phyloP scores from a whole-genome alignment of 2,888 invertebrate species.

The Papilio protenor region DNA sequence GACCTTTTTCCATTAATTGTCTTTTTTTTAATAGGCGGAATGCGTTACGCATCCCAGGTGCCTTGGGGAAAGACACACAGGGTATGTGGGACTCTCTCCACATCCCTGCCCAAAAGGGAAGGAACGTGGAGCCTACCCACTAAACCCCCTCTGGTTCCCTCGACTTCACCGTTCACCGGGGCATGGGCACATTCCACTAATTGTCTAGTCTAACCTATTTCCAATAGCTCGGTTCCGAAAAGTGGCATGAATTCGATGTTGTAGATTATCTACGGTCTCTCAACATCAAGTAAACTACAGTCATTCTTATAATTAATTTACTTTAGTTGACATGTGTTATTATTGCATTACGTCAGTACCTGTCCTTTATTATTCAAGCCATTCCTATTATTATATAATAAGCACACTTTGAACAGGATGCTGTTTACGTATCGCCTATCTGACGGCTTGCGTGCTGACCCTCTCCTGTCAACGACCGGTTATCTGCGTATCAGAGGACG shows the following conservation, averaged over 20 bases:
- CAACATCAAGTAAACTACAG: neutral
- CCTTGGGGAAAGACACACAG: no score
- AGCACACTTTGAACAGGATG: slow-evolving; percentile 25
- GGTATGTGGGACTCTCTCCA: no score
- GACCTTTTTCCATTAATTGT: no score
- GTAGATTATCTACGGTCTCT: neutral
- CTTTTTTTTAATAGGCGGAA: no score
- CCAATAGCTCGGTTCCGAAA: neutral
- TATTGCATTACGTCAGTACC: neutral
- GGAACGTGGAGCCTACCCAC: no score
- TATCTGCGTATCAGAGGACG: slow-evolving; percentile 23
- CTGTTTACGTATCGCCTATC: slow-evolving; percentile 8
- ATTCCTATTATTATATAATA: neutral
- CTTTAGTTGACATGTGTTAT: neutral
- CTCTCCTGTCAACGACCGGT: slow-evolving; percentile 27
- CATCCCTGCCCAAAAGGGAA: no score
- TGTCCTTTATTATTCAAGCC: neutral
- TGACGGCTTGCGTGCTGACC: neutral
- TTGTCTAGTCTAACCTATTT: no score
- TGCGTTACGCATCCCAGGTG: no score
- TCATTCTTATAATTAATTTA: neutral
- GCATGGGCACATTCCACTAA: no score
- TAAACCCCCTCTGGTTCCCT: no score
- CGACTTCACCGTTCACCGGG: no score
- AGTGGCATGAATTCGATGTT: neutral